Conservation (phyloP, 2,113 vertebrate species). For the Rhineura floridana region DNA sequence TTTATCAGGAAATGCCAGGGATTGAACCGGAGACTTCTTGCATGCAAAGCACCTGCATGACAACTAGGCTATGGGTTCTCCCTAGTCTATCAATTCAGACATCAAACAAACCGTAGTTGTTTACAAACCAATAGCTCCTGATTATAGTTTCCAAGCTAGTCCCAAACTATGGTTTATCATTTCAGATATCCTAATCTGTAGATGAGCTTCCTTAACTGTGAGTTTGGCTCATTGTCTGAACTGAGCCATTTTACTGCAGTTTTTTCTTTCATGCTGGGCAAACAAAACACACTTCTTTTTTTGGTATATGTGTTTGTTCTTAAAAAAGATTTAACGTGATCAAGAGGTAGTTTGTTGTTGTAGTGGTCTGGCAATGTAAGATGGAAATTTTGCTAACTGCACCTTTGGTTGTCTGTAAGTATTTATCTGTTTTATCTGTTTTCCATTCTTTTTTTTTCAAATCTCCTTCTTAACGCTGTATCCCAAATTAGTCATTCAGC, state of each 20-base stretch:
- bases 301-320: conserved; percentile 7
- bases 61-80: background rate
- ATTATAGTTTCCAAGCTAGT: background rate
- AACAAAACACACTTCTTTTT: conserved; percentile 16
- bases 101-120: background rate
- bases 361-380: conserved; percentile 22
- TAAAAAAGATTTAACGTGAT: conserved; percentile 31
- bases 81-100: background rate
- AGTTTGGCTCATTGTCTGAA: background rate
- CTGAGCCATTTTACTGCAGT: background rate
- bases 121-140: background rate
- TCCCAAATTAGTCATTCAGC: conserved; percentile 22
- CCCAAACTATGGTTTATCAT: background rate
- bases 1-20: background rate
- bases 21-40: background rate
- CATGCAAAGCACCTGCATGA: background rate
- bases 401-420: conserved; percentile 41
- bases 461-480: conserved; percentile 16
- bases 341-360: conserved; percentile 42
- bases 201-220: background rate
- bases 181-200: background rate
- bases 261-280: conserved; percentile 29
- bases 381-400: conserved; percentile 1
- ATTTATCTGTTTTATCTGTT: conserved; percentile 16
- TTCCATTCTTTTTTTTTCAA: no score